Evolutionary conservation across 2,113 vertebrate genomes (phyloP).

Genomic region (Bubo scandiacus): DNA sequence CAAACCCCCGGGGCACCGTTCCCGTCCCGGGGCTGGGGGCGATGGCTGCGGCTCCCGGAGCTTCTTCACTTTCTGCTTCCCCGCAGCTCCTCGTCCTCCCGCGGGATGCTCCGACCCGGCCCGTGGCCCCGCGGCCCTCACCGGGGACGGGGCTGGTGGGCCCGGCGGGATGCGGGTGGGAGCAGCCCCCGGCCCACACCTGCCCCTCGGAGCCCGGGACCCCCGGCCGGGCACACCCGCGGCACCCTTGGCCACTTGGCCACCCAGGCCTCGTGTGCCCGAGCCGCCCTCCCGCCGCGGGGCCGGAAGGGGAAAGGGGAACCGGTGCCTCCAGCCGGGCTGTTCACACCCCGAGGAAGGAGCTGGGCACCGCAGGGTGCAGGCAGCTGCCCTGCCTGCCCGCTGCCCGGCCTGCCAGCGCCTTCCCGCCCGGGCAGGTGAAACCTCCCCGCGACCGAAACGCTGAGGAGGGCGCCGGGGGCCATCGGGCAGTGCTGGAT

Average conservation of each 20-base stretch:
- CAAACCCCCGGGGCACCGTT: background rate
- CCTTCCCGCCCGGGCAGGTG: background rate
- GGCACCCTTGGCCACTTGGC: background rate
- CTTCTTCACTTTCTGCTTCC: background rate
- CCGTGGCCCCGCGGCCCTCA: background rate
- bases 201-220: background rate
- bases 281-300: accelerated
- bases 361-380: accelerated
- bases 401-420: background rate
- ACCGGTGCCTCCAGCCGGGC: background rate
- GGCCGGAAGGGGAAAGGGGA: background rate
- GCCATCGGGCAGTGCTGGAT: background rate
- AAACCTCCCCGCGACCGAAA: background rate
- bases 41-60: background rate
- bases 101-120: background rate
- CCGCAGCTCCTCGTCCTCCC: background rate
- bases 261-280: background rate
- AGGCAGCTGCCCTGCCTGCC: background rate
- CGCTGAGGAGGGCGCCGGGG: accelerated
- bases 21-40: background rate
- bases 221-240: accelerated
- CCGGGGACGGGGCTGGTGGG: background rate
- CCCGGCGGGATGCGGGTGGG: background rate
- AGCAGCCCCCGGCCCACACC: background rate
- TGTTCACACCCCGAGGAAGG: background rate